Evolutionary conservation across 2,113 vertebrate genomes (phyloP), one percentile per base, ranked within the genome.

Genomic region (Heterochromis multidens): DNA sequence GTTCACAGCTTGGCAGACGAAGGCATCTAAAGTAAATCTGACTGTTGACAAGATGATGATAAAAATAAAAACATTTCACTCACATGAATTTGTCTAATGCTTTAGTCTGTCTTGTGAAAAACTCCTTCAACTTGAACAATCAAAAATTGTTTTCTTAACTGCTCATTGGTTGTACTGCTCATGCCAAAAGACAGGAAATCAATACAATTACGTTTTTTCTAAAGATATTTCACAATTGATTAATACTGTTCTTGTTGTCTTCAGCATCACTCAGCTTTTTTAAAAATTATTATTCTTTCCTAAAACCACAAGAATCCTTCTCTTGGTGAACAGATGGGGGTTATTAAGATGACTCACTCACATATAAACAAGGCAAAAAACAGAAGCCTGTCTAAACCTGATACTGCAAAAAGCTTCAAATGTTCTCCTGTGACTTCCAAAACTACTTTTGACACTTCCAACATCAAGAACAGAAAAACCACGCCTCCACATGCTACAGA

Each of bases 271-370:
- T 56, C 61, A 1, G 2, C 21, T 62, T 37, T 23, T 23, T 21
- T 27, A 52, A n/a, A n/a, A n/a, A n/a, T 37, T 67, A 6, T 14
- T 7, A 57, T 40, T 46, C 17, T n/a, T 54, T 62, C 23, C 19
- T 33, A 13, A 86, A 79, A 76, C 31, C 62, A 83, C 46, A 58
- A 61, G 59, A 77, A 80, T 61, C 25, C 17, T 52, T 52, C 70
- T 33, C 29, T 86, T 46, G 31, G 43, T 79, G 76, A 82, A 56
- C 63, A 87, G 81, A 60, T 25, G 43, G 40, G 13, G 58, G 27
- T 54, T 49, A 35, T 14, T 72, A 49, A 52, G 60, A 81, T 83
- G 80, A 83, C 60, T 88, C 86, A 90, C 33, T 74, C 70, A 40
- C 49, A 29, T 86, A 33, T 49, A 77, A 62, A 52, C 80, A 82